These are phyloP conservation scores for Catocala sponsa DNA, from an alignment of 2,888 invertebrate genomes.

Conservation along the genomic window DNA sequence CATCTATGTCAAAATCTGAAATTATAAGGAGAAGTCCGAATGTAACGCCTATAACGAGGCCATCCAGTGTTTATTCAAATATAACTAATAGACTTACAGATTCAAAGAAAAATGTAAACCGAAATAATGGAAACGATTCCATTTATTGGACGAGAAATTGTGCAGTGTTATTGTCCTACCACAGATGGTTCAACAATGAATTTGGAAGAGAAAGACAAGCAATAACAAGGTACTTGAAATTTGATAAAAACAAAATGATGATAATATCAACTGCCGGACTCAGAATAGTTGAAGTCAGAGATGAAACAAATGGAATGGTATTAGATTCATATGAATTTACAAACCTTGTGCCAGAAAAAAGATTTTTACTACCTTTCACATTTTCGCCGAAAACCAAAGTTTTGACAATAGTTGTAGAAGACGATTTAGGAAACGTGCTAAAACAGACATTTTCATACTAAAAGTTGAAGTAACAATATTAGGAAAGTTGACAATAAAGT, in stretches of 20 bases:
- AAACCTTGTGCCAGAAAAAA: slow-evolving; percentile 86
- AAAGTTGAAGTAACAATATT: slow-evolving; percentile 44
- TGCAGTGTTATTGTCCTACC: slow-evolving; percentile 90
- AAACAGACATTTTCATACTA: slow-evolving; percentile 89
- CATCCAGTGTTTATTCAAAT: slow-evolving; percentile 83
- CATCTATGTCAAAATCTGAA: slow-evolving; percentile 81
- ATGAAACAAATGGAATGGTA: slow-evolving; percentile 88
- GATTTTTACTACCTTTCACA: slow-evolving; percentile 87
- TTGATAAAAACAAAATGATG: slow-evolving; percentile 88
- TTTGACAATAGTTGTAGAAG: slow-evolving; percentile 90
- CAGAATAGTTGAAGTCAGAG: slow-evolving; percentile 90
- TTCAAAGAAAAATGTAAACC: slow-evolving; percentile 78
- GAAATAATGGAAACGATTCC: slow-evolving; percentile 84
- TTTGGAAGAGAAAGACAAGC: slow-evolving; percentile 86
- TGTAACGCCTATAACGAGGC: slow-evolving; percentile 85
- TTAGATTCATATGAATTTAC: slow-evolving; percentile 90
- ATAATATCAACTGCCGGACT: slow-evolving; percentile 90
- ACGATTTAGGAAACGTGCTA: slow-evolving; percentile 90
- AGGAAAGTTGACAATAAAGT: slow-evolving; percentile 78
- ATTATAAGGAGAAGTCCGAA: slow-evolving; percentile 83
- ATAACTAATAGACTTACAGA: slow-evolving; percentile 81
- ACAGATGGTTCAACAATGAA: slow-evolving; percentile 88
- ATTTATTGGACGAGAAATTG: slow-evolving; percentile 90
- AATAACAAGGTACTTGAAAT: slow-evolving; percentile 84
- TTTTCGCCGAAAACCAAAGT: slow-evolving; percentile 82